Evolutionary conservation across 2,113 vertebrate genomes (phyloP).

Genomic region (Symphodus melops): DNA sequence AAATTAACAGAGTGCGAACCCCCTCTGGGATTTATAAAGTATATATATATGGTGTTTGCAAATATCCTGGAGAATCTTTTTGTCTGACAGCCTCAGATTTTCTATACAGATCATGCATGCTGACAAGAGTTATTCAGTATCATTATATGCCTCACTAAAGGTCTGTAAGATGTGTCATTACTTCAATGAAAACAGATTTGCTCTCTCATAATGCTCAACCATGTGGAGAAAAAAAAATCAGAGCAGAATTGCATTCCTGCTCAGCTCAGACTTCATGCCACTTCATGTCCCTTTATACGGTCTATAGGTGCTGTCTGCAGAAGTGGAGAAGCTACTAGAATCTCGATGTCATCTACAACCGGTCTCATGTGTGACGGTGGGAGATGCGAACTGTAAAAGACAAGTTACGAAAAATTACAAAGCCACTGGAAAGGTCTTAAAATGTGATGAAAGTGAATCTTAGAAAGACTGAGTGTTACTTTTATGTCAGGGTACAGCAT

Average conservation of each 20-base stretch:
- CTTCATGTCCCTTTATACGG: background rate
- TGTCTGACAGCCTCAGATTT: background rate
- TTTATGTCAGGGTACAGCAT: background rate
- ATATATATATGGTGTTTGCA: too few relatives aligned
- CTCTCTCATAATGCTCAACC: background rate
- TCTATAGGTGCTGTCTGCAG: background rate
- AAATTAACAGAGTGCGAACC: too few relatives aligned
- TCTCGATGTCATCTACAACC: background rate
- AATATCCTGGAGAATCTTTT: background rate
- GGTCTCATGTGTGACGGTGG: slow-evolving; percentile 40
- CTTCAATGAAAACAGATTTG: background rate
- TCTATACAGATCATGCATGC: background rate
- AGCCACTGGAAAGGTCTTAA: slow-evolving; percentile 31
- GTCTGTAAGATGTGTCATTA: slow-evolving; percentile 1
- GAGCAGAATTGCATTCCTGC: background rate
- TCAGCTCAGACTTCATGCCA: background rate
- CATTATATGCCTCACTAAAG: background rate
- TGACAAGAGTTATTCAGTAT: background rate
- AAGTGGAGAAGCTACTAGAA: slow-evolving; percentile 3
- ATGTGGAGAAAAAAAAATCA: background rate
- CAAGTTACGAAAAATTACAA: slow-evolving; percentile 36
- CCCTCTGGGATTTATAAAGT: too few relatives aligned
- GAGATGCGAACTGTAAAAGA: slow-evolving; percentile 7
- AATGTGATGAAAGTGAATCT: slow-evolving; percentile 19
- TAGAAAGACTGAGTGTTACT: background rate